These are phyloP conservation scores for Colius striatus DNA, from an alignment of 2,113 vertebrate species.

Conservation along the genomic window DNA sequence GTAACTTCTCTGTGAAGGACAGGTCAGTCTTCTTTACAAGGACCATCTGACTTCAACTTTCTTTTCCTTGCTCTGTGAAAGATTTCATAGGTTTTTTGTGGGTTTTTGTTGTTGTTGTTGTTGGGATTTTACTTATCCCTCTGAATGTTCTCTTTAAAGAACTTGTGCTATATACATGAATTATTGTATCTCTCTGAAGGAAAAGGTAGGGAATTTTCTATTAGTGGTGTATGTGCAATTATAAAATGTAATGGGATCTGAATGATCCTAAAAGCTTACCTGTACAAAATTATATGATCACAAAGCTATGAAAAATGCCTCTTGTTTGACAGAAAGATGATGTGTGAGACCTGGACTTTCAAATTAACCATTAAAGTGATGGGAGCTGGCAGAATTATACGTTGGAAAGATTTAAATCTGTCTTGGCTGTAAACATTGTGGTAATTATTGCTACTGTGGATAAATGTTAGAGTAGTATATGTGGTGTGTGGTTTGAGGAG, in stretches of 20 bases:
- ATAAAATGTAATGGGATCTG: neutral
- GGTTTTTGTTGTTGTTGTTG: no score
- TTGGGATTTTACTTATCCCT: neutral
- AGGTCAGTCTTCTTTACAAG: neutral
- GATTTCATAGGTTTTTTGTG: neutral
- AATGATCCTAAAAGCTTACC: neutral
- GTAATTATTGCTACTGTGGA: neutral
- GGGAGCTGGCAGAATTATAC: neutral
- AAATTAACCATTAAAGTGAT: neutral
- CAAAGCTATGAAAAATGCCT: neutral
- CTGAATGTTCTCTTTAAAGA: neutral
- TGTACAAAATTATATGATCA: neutral
- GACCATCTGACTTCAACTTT: neutral
- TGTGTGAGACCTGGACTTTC: neutral
- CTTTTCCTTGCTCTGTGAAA: neutral
- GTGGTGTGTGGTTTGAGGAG: neutral
- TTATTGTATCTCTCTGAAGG: neutral
- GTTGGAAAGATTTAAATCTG: neutral
- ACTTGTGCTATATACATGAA: neutral
- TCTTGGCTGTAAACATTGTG: neutral
- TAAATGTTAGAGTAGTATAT: neutral
- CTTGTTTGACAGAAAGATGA: neutral
- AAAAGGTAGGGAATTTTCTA: neutral
- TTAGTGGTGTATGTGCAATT: neutral
- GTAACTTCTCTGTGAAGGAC: neutral